phyloP scores from a whole-genome alignment of 2,797 vertebrate species.

The Onychomys leucogaster region DNA sequence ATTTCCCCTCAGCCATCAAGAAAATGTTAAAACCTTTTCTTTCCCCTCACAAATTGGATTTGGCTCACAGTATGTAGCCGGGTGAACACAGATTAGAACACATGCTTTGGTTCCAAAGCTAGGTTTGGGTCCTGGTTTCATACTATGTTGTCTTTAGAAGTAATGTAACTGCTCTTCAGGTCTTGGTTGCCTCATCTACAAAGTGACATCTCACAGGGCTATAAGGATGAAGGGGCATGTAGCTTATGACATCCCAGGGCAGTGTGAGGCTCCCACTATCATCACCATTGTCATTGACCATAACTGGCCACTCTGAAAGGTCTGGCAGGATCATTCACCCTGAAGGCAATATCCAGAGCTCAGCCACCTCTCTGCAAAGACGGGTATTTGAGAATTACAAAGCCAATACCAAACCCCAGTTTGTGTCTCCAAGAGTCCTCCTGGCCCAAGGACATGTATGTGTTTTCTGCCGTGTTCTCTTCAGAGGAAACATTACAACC shows the following conservation, averaged over 20 bases:
- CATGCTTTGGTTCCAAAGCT: neutral
- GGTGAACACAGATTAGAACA: neutral
- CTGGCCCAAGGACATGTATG: neutral
- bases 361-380: neutral
- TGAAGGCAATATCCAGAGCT: neutral
- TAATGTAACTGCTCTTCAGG: neutral
- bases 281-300: neutral
- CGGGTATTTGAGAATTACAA: neutral
- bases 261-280: accelerated
- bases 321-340: neutral
- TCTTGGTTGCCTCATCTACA: neutral
- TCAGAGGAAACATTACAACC: neutral
- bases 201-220: neutral
- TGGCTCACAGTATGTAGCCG: neutral
- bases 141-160: neutral
- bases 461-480: neutral
- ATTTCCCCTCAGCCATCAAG: accelerated
- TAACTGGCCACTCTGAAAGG: neutral
- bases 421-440: accelerated
- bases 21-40: neutral
- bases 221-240: neutral
- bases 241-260: neutral
- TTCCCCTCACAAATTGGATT: neutral
- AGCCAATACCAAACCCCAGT: neutral
- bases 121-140: neutral